A percentile compares a stretch with the other conserved stretches of the same genome.
Conservation (phyloP, 2,113 vertebrate species). For the Electrona antarctica region DNA sequence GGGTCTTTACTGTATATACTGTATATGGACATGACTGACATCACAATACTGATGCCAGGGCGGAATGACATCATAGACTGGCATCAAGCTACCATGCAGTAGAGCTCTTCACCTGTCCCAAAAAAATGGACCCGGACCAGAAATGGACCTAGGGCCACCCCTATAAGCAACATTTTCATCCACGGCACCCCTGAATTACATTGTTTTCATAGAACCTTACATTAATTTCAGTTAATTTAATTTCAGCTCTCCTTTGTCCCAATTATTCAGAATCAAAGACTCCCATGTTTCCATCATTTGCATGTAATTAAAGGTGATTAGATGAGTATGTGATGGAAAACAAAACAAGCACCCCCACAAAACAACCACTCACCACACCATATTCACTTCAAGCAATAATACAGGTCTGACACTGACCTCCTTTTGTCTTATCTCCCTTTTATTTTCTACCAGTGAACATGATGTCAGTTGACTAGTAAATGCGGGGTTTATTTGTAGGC, state of each 20-base stretch:
- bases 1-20: no score
- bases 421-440: conserved; percentile 26
- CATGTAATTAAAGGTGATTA: conserved; percentile 69
- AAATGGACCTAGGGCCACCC: no score
- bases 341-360: background rate
- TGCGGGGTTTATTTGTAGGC: background rate
- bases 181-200: no score
- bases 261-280: conserved; percentile 65
- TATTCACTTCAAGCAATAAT: conserved; percentile 35
- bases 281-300: conserved; percentile 53
- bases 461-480: background rate
- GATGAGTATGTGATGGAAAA: conserved; percentile 23
- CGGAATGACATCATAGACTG: no score
- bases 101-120: no score
- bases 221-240: no score
- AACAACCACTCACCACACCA: conserved; percentile 2
- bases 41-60: no score
- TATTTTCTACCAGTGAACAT: conserved; percentile 7
- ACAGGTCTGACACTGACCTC: conserved; percentile 16
- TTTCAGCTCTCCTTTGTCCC: conserved; percentile 48
- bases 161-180: no score
- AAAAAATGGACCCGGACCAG: no score
- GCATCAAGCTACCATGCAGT: no score
- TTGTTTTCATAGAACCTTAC: no score
- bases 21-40: no score